These are phyloP conservation scores for Marcusenius ussheri DNA, from an alignment of 2,113 vertebrate species.

Conservation along the genomic window DNA sequence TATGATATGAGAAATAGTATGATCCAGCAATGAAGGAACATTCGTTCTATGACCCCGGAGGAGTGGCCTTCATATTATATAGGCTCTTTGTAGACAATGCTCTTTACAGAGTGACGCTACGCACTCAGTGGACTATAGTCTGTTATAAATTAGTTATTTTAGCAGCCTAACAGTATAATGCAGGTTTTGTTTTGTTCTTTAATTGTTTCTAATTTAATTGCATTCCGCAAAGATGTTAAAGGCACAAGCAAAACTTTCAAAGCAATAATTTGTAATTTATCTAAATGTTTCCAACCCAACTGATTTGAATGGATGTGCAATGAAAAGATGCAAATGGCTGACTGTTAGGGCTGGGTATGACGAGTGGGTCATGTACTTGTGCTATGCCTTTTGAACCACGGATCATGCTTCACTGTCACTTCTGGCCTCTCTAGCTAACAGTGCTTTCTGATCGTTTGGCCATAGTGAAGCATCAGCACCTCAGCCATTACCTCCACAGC, in stretches of 20 bases:
- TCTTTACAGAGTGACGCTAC: background rate
- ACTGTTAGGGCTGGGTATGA: background rate
- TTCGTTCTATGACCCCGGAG: background rate
- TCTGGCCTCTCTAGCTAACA: background rate
- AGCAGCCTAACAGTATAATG: background rate
- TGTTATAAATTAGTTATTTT: background rate
- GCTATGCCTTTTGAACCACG: too few species aligned
- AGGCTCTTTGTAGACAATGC: background rate
- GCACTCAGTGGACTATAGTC: background rate
- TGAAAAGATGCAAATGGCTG: background rate
- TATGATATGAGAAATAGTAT: too few species aligned
- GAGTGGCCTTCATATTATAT: background rate
- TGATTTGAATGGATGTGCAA: background rate
- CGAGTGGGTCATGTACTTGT: too few species aligned
- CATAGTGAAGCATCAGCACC: background rate
- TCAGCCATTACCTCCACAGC: background rate
- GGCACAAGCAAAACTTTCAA: background rate
- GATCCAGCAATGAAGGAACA: background rate
- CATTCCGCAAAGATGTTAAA: background rate
- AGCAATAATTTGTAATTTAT: background rate
- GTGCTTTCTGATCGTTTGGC: background rate
- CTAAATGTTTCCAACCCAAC: background rate
- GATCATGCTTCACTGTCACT: too few species aligned
- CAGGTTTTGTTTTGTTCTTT: background rate
- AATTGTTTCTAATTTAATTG: background rate